Base-by-base conservation (phyloP, 2,113 vertebrate genomes). In the Tetraodon nigroviridis region DNA sequence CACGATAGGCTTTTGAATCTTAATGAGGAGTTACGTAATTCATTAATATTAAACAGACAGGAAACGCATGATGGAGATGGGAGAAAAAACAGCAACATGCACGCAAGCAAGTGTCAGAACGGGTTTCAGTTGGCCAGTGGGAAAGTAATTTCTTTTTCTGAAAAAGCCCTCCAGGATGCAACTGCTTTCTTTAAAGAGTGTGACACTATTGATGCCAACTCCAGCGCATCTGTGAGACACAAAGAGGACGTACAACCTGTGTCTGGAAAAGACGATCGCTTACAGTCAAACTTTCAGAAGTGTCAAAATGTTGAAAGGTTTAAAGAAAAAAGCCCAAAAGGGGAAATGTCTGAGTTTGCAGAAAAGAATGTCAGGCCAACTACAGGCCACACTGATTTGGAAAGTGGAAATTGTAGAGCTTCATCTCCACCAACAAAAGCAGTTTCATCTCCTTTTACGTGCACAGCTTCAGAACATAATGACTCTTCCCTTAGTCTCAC, bases 381-480 rank as follows among this genome's bases (percentile, higher is more conserved):
- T 37, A 18, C 3, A 2, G 32, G 32, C 32, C 5, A 1, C 12
- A 37, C 8, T 32, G 40, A 27, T 64, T 54, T 60, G 15, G 7
- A 14, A 46, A n/a, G 56, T 61, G 78, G 82, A 82, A 85, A 68
- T 52, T 75, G 87, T 7, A 80, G 89, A 37, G 11, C 32, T 65
- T 21, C 71, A 4, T 87, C 88, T 84, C 89, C 85, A 27, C 5
- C 24, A 27, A 5, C 24, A 67, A 90, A 89, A 20, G 14, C 57
- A 5, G 37, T 60, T 60, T 45, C 67, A 48, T 41, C 66, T 41
- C 14, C 32, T 37, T 37, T 60, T 15, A 53, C 12, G 0, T 58
- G 41, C 49, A 22, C 54, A 18, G 3, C 58, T 49, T 79, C 53
- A 45, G 64, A 58, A 27, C 63, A 6, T 50, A 47, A 13, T 41